phyloP scores from a whole-genome alignment of 2,797 vertebrate species.

The Spinus olivaceus region DNA sequence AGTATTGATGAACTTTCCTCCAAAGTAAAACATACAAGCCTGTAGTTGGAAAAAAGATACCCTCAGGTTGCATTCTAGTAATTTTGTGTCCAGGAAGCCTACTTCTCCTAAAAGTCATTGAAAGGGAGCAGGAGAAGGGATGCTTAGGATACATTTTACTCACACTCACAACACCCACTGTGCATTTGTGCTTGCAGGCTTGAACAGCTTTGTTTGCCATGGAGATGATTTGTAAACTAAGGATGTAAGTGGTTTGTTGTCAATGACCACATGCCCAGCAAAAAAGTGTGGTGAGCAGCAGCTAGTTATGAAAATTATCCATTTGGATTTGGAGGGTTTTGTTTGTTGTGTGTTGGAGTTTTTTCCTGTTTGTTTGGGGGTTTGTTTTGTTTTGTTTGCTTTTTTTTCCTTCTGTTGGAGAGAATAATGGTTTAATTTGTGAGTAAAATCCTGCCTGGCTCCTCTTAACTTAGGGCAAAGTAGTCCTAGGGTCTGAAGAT shows the following conservation, averaged over 20 bases:
- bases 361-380: background rate
- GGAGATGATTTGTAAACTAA: background rate
- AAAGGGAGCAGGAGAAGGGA: background rate
- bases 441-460: background rate
- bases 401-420: background rate
- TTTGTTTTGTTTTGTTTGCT: accelerated
- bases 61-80: background rate
- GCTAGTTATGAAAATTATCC: background rate
- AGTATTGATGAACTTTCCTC: background rate
- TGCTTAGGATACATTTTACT: background rate
- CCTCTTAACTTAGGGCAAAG: background rate
- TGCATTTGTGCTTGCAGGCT: accelerated
- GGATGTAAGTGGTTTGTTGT: background rate
- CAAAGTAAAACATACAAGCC: background rate
- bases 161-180: background rate
- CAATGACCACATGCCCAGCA: background rate
- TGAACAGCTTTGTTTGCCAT: background rate
- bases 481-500: background rate
- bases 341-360: accelerated
- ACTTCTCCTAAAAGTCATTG: background rate
- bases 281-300: background rate
- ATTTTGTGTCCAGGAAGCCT: background rate
- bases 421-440: background rate
- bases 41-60: background rate
- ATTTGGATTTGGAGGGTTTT: background rate